These are phyloP conservation scores for Xiphophorus hellerii DNA, from an alignment of 2,113 vertebrate genomes.

Conservation along the genomic window DNA sequence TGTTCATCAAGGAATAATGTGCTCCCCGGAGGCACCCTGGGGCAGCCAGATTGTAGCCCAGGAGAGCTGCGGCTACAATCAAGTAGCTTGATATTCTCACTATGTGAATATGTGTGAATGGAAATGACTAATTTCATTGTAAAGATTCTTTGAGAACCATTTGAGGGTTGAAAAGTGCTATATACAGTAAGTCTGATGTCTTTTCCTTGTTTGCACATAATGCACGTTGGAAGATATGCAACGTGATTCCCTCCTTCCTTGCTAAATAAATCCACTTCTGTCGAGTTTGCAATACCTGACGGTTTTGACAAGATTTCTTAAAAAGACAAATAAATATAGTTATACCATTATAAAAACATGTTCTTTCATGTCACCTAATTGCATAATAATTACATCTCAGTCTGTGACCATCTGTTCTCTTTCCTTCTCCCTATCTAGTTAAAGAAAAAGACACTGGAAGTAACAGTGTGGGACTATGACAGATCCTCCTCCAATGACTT, in stretches of 20 bases:
- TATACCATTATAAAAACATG: neutral
- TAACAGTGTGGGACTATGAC: slow-evolving; percentile 99
- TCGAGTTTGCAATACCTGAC: neutral
- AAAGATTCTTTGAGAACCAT: too few relatives aligned
- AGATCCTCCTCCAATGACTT: slow-evolving; percentile 98
- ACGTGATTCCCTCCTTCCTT: neutral
- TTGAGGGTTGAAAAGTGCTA: too few relatives aligned
- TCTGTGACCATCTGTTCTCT: slow-evolving; percentile 14
- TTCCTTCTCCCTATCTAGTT: slow-evolving; percentile 80
- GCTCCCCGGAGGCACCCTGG: too few relatives aligned
- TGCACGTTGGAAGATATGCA: neutral
- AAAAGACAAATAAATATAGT: neutral
- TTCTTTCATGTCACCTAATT: neutral
- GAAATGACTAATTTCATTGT: too few relatives aligned
- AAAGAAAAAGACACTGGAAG: slow-evolving; percentile 98
- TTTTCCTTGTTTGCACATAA: neutral
- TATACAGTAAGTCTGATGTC: too few relatives aligned
- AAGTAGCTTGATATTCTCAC: too few relatives aligned
- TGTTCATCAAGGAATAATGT: neutral
- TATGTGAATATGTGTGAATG: too few relatives aligned
- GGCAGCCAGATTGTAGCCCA: too few relatives aligned
- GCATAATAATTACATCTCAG: neutral
- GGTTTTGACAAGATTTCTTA: neutral
- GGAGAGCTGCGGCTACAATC: too few relatives aligned
- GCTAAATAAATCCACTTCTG: neutral